Evolutionary conservation across 1,140 invertebrate species (phyloP).

Genomic region (Drosophila ogumai): DNA sequence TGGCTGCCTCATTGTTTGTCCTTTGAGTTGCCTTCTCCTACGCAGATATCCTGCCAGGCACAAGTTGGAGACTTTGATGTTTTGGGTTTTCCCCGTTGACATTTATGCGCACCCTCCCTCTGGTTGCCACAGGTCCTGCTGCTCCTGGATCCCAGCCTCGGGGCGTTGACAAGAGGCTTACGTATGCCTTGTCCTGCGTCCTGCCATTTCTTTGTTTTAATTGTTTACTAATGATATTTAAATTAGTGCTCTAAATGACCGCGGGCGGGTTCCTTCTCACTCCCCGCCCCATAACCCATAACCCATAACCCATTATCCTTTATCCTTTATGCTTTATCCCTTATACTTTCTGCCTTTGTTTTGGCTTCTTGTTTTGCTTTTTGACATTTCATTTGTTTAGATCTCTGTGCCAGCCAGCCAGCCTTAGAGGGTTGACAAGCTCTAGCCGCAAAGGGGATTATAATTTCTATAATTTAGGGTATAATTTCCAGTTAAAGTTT

Average conservation of each 20-base stretch:
- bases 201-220: constrained; percentile 70
- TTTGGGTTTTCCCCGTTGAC: constrained; percentile 48
- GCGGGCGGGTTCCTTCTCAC: constrained; percentile 42
- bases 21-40: constrained; percentile 45
- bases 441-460: no score
- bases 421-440: constrained; percentile 17
- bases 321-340: constrained; percentile 30
- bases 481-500: background rate
- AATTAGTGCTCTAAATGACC: constrained; percentile 77
- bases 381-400: constrained; percentile 45
- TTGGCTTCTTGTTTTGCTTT: constrained; percentile 34
- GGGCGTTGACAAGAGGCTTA: constrained; percentile 57
- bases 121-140: background rate
- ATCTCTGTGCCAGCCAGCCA: background rate
- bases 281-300: constrained; percentile 8
- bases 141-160: constrained; percentile 1
- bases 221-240: constrained; percentile 77
- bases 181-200: constrained; percentile 26
- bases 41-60: background rate
- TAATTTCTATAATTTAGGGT: background rate
- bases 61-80: background rate
- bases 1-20: constrained; percentile 49
- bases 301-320: constrained; percentile 32
- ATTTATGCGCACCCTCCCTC: constrained; percentile 56
- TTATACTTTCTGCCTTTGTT: constrained; percentile 10